These are phyloP conservation scores for Neuroterus valhalla DNA, from an alignment of 1,140 invertebrate species.

Conservation along the genomic window DNA sequence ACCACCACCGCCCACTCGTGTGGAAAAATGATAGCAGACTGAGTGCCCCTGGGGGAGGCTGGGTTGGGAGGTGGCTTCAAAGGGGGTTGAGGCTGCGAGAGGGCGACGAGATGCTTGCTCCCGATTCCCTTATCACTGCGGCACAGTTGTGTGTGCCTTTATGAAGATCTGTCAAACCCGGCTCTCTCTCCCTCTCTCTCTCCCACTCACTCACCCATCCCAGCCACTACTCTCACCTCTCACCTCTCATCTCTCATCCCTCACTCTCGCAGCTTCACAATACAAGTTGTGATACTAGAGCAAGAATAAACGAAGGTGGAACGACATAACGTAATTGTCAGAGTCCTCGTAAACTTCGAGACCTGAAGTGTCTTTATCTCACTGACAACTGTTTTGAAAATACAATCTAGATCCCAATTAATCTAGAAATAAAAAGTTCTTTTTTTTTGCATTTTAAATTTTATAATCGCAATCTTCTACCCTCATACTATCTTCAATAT, in stretches of 20 bases:
- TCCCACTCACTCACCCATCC: slow-evolving; percentile 38
- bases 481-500: too few relatives aligned
- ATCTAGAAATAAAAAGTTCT: too few relatives aligned
- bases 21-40: slow-evolving; percentile 72
- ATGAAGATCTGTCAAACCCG: slow-evolving; percentile 71
- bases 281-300: slow-evolving; percentile 25
- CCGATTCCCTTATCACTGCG: slow-evolving; percentile 65
- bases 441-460: too few relatives aligned
- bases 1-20: slow-evolving; percentile 65
- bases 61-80: slow-evolving; percentile 33
- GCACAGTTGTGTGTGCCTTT: slow-evolving; percentile 68
- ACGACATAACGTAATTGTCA: slow-evolving; percentile 19
- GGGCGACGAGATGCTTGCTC: slow-evolving; percentile 60
- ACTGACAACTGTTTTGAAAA: background rate
- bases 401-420: too few relatives aligned
- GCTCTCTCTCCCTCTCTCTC: slow-evolving; percentile 48
- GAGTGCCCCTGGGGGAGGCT: slow-evolving; percentile 51
- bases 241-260: slow-evolving; percentile 18
- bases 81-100: slow-evolving; percentile 42
- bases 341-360: slow-evolving; percentile 9
- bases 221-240: slow-evolving; percentile 32
- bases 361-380: background rate
- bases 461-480: too few relatives aligned
- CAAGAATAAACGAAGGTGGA: slow-evolving; percentile 10
- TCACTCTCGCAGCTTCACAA: slow-evolving; percentile 3